A percentile compares a stretch with the other conserved stretches of the same genome.
phyloP scores from a whole-genome alignment of 2,113 vertebrate genomes.

The Egretta garzetta region DNA sequence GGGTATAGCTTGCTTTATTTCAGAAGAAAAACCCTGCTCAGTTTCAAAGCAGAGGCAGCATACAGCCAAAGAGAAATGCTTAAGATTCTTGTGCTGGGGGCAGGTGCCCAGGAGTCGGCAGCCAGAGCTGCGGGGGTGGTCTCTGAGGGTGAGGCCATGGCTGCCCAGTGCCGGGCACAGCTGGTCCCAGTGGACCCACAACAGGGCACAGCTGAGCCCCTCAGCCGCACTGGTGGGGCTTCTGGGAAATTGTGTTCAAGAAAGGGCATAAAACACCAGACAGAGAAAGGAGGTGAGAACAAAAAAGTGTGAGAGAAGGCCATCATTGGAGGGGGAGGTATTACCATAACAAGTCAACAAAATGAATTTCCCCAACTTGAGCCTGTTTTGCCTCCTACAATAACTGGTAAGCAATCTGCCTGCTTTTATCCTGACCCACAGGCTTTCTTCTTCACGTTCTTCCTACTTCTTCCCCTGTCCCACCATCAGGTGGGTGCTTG shows the following conservation, averaged over 20 bases:
- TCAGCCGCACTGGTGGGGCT: not conserved
- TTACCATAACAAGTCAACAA: not conserved
- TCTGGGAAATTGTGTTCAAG: not conserved
- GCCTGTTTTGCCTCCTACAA: not conserved
- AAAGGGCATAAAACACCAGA: not conserved
- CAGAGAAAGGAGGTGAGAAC: not conserved
- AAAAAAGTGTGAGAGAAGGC: not conserved
- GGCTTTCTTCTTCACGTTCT: not conserved
- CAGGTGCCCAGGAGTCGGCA: not conserved
- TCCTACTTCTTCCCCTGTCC: not conserved
- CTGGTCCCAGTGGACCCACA: rapidly evolving
- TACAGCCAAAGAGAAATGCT: not conserved
- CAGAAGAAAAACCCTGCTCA: not conserved
- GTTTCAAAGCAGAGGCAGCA: not conserved
- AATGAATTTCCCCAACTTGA: not conserved
- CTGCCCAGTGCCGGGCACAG: rapidly evolving
- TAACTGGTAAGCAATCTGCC: not conserved
- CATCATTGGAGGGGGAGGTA: rapidly evolving
- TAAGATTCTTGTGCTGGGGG: not conserved
- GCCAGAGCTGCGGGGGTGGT: not conserved
- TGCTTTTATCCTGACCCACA: not conserved
- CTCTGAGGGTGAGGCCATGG: not conserved
- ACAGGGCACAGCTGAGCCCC: not conserved
- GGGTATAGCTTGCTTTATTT: not conserved
- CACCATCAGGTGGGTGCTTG: not conserved